Base-by-base conservation (phyloP, 2,797 vertebrate genomes). In the Xiphorhynchus erythropygius region DNA sequence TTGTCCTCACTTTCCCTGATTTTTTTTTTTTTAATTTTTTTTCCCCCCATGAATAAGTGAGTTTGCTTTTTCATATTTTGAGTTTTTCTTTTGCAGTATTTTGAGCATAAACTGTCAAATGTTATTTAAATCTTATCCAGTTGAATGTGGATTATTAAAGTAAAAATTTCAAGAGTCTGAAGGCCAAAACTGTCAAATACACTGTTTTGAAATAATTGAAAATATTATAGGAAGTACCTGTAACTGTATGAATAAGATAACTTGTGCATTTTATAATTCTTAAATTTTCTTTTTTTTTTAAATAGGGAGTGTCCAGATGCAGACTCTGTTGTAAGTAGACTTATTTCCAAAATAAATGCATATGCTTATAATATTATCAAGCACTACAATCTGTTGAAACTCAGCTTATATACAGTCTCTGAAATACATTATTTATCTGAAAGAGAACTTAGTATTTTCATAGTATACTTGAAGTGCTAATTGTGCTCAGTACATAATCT, bases 221-320 rank as follows among this genome's bases (percentile, higher is more conserved):
- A 83, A 52, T 62, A 52, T 30, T 65, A 35, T 49, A 63, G 12
- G 9, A 49, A 47, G 35, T 62, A 33, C 17, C 10, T 60, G 9
- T 30, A 56, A 60, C 13, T 74, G 18, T n/a, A 25, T 73, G 7
- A 79, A 56, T 69, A 56, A 82, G 82, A 52, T 49, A 53, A 49
- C 47, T 21, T 47, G 5, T 55, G 10, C 10, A 4, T 84, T 94
- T 75, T 81, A 10, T 84, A 80, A 90, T 60, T 27, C 13, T 24
- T 65, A 5, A 50, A 7, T 59, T 89, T 65, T 69, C 35, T 94
- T 70, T 94, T 67, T 42, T 11, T 67, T 56, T 42, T 11, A 95
- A 94, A 85, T 95, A 99, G 99, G 96, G 99, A 99, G 97, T 99
- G 99, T 16, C 98, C 99, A 93, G 99, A 99, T 97, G 98, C 98